Evolutionary conservation across 2,113 vertebrate species (phyloP).

Genomic region (Rafetus swinhoei): DNA sequence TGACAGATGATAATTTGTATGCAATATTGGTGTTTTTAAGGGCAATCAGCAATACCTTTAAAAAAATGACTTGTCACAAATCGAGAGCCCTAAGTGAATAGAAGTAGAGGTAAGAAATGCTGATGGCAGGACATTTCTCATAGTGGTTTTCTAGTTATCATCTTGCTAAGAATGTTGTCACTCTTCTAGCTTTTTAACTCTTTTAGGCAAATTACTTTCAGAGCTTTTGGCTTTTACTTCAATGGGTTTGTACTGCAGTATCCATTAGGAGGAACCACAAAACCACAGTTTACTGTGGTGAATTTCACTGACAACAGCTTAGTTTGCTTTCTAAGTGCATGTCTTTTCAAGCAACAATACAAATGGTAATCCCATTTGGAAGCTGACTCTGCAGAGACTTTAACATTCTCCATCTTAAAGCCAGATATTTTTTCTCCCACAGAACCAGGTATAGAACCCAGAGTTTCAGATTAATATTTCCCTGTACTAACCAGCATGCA

Average conservation of each 20-base stretch:
- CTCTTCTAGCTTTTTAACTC: background rate
- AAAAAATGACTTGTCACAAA: background rate
- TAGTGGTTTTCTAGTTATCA: background rate
- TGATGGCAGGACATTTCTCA: background rate
- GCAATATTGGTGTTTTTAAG: background rate
- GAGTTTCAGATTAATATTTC: too few species aligned
- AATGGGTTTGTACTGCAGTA: background rate
- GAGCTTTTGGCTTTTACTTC: background rate
- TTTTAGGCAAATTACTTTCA: background rate
- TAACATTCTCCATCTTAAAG: background rate
- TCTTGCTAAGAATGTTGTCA: constrained; percentile 11
- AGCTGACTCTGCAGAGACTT: background rate
- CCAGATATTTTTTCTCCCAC: background rate
- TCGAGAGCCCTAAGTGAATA: constrained; percentile 2
- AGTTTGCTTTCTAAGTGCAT: background rate
- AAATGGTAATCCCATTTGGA: background rate
- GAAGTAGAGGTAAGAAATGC: background rate
- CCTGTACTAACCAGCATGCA: too few species aligned
- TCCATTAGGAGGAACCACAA: background rate
- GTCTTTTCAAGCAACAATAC: background rate
- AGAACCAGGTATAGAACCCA: too few species aligned
- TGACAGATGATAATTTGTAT: background rate
- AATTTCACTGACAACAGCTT: background rate
- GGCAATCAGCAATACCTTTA: fast-evolving
- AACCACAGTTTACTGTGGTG: background rate